Conservation (phyloP, 2,888 invertebrate genomes). For the Sycophila texana region DNA sequence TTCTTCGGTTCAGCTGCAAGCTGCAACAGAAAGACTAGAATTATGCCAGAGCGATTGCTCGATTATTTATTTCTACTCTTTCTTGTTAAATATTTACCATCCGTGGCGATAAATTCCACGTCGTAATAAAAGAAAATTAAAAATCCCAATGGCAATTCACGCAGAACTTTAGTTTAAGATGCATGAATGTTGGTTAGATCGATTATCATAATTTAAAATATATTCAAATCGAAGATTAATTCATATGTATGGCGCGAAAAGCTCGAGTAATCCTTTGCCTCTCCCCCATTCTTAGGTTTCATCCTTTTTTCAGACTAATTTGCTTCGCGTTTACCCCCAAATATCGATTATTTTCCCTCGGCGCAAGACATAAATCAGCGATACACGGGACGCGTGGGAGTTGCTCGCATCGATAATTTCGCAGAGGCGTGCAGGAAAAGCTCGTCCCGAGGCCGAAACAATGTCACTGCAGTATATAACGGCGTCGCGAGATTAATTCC, state of each 20-base stretch:
- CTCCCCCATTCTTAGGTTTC: no score
- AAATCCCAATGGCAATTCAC: not conserved
- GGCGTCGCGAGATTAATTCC: conserved; percentile 25
- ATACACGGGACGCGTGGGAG: not conserved
- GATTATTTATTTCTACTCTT: no score
- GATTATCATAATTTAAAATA: conserved; percentile 18
- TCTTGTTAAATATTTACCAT: no score
- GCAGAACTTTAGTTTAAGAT: not conserved
- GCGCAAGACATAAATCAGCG: not conserved
- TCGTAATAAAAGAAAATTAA: no score
- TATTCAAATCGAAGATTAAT: conserved; percentile 21
- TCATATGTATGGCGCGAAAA: conserved; percentile 30
- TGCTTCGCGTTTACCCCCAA: not conserved
- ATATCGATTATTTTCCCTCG: not conserved
- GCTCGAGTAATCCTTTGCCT: conserved; percentile 3
- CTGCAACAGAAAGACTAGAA: no score
- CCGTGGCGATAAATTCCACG: no score
- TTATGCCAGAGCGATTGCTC: no score
- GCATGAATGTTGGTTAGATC: not conserved
- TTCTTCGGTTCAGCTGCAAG: no score
- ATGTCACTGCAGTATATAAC: not conserved
- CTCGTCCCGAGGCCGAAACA: conserved; percentile 26
- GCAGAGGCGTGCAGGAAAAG: not conserved
- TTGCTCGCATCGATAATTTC: not conserved
- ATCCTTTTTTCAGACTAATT: conserved; percentile 17